These are phyloP conservation scores for Drosophila dives DNA, from an alignment of 2,888 invertebrate genomes.

Conservation along the genomic window DNA sequence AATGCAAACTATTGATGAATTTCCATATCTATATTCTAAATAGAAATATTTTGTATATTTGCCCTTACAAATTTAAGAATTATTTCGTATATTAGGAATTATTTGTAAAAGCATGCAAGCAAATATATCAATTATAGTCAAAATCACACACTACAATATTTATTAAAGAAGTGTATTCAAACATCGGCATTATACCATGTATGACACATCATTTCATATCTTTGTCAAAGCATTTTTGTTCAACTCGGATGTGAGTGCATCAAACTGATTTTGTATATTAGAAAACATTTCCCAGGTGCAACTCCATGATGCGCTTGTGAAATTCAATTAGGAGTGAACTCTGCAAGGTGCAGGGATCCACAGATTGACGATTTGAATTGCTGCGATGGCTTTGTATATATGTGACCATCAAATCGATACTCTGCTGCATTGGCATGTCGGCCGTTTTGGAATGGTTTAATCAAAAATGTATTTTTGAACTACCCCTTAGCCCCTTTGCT, in stretches of 20 bases:
- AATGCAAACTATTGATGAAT: not conserved
- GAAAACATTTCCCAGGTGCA: conserved; percentile 35
- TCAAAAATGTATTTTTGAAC: conserved; percentile 34
- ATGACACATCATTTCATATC: conserved; percentile 33
- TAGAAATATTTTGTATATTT: not conserved
- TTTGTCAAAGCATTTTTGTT: conserved; percentile 11
- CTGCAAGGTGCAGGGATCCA: conserved; percentile 18
- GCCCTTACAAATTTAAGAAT: not conserved
- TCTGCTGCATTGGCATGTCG: conserved; percentile 40
- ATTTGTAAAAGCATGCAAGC: not conserved
- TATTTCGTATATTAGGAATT: not conserved
- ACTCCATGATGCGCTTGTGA: conserved; percentile 40
- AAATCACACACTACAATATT: not conserved
- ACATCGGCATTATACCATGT: conserved; percentile 1
- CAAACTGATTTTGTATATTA: conserved; percentile 77
- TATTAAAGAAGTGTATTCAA: conserved; percentile 11
- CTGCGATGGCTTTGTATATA: conserved; percentile 37
- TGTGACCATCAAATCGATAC: conserved; percentile 55
- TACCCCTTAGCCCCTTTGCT: conserved; percentile 9
- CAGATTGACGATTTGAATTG: conserved; percentile 69
- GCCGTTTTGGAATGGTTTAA: conserved; percentile 19
- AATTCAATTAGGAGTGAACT: conserved; percentile 82
- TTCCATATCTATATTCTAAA: not conserved
- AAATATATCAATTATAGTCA: too few species aligned
- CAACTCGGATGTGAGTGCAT: conserved; percentile 13